Evolutionary conservation across 2,797 vertebrate genomes (phyloP).

Genomic region (Pagetopsis macropterus): DNA sequence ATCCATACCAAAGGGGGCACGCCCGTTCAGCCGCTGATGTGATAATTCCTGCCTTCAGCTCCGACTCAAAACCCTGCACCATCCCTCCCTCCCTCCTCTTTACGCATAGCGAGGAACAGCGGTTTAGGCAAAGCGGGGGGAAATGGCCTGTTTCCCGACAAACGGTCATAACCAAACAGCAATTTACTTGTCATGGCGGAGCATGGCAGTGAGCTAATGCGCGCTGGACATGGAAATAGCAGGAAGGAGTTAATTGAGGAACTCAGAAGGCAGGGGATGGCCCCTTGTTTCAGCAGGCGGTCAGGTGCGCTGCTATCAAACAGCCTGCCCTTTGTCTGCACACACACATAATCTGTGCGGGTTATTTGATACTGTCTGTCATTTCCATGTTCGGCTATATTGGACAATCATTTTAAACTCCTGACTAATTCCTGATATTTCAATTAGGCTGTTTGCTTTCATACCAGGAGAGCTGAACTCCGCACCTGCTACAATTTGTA

Average conservation of each 20-base stretch:
- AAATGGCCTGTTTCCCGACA: constrained; percentile 82
- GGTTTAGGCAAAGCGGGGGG: constrained; percentile 80
- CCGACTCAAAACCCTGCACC: constrained; percentile 56
- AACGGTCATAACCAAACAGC: constrained; percentile 80
- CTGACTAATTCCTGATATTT: constrained; percentile 75
- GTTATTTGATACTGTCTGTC: constrained; percentile 73
- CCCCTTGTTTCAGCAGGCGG: constrained; percentile 42
- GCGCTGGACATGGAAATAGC: constrained; percentile 78
- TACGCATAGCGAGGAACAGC: constrained; percentile 53
- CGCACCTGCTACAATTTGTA: constrained; percentile 61
- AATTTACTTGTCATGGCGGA: constrained; percentile 82
- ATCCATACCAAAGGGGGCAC: constrained; percentile 57
- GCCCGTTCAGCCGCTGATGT: constrained; percentile 74
- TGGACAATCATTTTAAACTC: constrained; percentile 72
- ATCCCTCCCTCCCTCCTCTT: constrained; percentile 32
- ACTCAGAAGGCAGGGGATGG: constrained; percentile 59
- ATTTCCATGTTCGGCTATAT: constrained; percentile 63
- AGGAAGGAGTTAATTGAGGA: constrained; percentile 83
- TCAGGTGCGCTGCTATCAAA: constrained; percentile 78
- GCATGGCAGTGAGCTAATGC: constrained; percentile 69
- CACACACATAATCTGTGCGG: constrained; percentile 60
- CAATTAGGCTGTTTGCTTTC: constrained; percentile 81
- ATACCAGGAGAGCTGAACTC: constrained; percentile 64
- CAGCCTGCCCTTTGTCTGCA: constrained; percentile 75
- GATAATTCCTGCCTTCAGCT: constrained; percentile 81